Conservation (phyloP, 2,113 vertebrate genomes). For the Anguilla rostrata region DNA sequence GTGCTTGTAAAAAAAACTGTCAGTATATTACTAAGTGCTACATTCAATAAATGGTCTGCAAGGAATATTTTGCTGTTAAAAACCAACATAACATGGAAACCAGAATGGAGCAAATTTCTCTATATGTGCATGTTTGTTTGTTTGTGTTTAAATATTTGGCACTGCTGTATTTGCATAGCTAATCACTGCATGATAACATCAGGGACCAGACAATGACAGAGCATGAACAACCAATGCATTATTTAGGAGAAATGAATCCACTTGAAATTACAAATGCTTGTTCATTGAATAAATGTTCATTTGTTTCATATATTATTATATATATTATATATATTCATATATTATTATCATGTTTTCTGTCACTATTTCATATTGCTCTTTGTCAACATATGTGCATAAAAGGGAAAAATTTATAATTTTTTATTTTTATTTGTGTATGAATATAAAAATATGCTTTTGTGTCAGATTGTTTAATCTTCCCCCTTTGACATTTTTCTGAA, state of each 20-base stretch:
- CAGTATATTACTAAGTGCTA: background rate
- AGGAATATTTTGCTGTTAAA: constrained; percentile 4
- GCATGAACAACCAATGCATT: constrained; percentile 17
- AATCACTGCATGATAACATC: constrained; percentile 19
- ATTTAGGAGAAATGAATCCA: background rate
- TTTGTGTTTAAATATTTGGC: background rate
- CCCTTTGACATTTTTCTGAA: too few relatives aligned
- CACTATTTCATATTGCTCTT: background rate
- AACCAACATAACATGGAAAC: background rate
- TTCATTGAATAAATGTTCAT: background rate
- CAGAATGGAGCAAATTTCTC: background rate
- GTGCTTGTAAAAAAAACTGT: background rate
- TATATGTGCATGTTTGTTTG: constrained; percentile 3
- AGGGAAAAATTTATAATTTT: too few relatives aligned
- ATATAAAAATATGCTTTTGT: too few relatives aligned
- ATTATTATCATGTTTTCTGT: background rate
- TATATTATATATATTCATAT: too few relatives aligned
- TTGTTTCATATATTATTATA: background rate
- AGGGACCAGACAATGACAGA: constrained; percentile 4
- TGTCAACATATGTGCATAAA: background rate
- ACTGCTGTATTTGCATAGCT: constrained; percentile 23
- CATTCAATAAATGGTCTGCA: constrained; percentile 6
- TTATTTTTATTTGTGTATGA: too few relatives aligned
- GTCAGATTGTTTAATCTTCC: too few relatives aligned
- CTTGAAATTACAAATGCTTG: background rate